A percentile compares a stretch with the other conserved stretches of the same genome.
Evolutionary conservation across 2,113 vertebrate species (phyloP).

Genomic region (Mustelus asterias): DNA sequence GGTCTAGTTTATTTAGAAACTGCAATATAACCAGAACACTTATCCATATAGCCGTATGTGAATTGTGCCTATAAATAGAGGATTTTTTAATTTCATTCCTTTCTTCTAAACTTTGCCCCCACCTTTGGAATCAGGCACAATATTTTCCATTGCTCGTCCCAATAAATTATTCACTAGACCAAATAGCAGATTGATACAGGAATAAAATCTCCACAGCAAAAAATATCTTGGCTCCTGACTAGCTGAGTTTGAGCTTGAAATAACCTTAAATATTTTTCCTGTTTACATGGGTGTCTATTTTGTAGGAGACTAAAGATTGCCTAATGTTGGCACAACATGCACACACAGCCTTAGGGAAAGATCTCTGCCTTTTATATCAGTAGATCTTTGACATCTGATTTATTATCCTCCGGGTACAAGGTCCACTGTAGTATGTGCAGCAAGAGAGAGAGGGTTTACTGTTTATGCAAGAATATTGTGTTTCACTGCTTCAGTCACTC

Average conservation of each 20-base stretch:
- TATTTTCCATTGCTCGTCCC: not conserved
- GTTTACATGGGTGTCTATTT: not conserved
- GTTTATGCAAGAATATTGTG: not conserved
- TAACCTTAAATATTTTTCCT: not conserved
- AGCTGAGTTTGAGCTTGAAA: conserved; percentile 5
- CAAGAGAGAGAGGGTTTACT: not conserved
- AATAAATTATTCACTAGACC: not conserved
- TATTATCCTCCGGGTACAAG: not conserved
- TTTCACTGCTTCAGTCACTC: not conserved
- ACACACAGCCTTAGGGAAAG: not conserved
- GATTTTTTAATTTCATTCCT: not conserved
- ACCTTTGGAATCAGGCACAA: not conserved
- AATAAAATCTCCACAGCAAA: not conserved
- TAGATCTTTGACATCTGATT: not conserved
- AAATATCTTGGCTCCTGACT: not conserved
- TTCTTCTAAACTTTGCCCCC: not conserved
- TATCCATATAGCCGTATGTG: not conserved
- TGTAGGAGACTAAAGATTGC: not conserved
- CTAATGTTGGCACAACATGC: not conserved
- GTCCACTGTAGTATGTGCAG: not conserved
- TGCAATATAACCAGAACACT: not conserved
- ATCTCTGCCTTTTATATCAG: not conserved
- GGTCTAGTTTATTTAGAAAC: not conserved
- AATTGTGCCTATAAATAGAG: not conserved
- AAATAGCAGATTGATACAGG: not conserved